phyloP scores from a whole-genome alignment of 2,888 invertebrate species.

The Uloborus plumipes region DNA sequence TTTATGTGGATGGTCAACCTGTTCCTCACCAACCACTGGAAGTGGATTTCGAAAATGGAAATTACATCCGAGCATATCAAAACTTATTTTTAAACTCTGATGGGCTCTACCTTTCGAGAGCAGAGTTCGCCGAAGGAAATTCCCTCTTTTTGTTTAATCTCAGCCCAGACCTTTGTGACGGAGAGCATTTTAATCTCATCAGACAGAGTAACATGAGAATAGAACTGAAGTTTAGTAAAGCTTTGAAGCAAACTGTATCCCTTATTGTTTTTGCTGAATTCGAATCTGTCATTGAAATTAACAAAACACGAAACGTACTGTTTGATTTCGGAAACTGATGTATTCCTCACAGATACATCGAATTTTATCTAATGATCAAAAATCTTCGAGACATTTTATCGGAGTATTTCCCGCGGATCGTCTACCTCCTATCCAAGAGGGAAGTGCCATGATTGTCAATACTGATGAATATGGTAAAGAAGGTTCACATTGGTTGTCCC shows the following conservation, averaged over 20 bases:
- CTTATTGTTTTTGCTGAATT: slow-evolving; percentile 19
- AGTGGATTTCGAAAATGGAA: not conserved
- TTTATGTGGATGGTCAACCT: too few species aligned
- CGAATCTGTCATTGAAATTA: slow-evolving; percentile 27
- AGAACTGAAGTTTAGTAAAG: slow-evolving; percentile 17
- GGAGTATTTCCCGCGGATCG: slow-evolving; percentile 17
- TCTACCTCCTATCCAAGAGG: not conserved
- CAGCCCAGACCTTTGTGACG: slow-evolving; percentile 57
- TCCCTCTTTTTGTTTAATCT: slow-evolving; percentile 15
- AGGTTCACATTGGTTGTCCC: slow-evolving; percentile 51
- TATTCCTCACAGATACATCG: slow-evolving; percentile 21
- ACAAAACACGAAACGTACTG: slow-evolving; percentile 10
- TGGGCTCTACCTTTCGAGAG: slow-evolving; percentile 15
- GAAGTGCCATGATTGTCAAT: slow-evolving; percentile 20
- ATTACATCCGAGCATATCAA: slow-evolving; percentile 66
- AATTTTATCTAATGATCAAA: not conserved
- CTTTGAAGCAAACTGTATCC: slow-evolving; percentile 4
- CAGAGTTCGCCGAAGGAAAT: slow-evolving; percentile 5
- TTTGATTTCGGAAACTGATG: slow-evolving; percentile 24
- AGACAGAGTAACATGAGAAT: slow-evolving; percentile 24
- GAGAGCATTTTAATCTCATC: slow-evolving; percentile 20
- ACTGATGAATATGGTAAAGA: not conserved
- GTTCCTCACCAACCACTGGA: slow-evolving; percentile 23
- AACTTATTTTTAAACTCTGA: slow-evolving; percentile 67
- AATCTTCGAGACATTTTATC: not conserved